Percentiles rank a stretch among this genome's conserved stretches.
These are phyloP conservation scores for Enteromius viviparus DNA, from an alignment of 2,797 vertebrate genomes.

Conservation along the genomic window DNA sequence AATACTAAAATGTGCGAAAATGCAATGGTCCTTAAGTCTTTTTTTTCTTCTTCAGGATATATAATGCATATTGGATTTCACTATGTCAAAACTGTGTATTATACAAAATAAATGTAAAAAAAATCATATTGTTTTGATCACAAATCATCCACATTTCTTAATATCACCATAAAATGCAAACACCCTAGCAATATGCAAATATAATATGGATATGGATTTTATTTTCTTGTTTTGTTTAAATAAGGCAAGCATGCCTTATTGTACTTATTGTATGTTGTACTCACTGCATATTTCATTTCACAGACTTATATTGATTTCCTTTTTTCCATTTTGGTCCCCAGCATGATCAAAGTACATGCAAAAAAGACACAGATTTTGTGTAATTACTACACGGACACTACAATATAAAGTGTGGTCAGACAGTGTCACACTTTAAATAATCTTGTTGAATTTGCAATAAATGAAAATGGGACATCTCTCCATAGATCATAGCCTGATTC, in stretches of 20 bases:
- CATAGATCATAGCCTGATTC: constrained; percentile 3
- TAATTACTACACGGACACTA: constrained; percentile 25
- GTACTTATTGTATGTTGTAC: background rate
- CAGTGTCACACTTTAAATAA: constrained; percentile 24
- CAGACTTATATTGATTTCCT: background rate
- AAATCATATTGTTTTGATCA: background rate
- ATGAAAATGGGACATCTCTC: constrained; percentile 34
- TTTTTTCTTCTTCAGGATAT: background rate
- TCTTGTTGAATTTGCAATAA: constrained; percentile 9
- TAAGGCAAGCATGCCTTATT: background rate
- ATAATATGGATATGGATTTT: background rate
- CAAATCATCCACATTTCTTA: background rate
- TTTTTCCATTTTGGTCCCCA: background rate
- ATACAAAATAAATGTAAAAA: background rate
- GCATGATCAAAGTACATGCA: background rate
- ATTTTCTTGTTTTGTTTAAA: background rate
- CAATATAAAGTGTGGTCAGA: constrained; percentile 27
- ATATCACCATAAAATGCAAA: background rate
- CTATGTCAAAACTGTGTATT: background rate
- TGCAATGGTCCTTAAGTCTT: background rate
- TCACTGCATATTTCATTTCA: background rate
- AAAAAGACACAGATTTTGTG: background rate
- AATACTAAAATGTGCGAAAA: background rate
- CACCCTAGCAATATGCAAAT: background rate
- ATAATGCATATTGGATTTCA: background rate